Conservation (phyloP, 2,888 invertebrate species). For the Arge pagana region DNA sequence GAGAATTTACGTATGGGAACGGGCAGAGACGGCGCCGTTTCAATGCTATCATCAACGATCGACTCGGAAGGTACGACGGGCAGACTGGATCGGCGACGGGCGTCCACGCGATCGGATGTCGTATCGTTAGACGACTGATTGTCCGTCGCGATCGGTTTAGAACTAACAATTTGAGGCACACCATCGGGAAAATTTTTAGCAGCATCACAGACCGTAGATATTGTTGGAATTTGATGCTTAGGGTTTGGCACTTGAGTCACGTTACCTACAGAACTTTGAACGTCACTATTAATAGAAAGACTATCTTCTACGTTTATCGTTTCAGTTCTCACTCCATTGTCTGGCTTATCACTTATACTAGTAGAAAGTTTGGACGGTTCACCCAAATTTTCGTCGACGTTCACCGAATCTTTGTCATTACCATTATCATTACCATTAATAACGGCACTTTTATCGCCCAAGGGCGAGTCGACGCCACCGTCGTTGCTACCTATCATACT, state of each 20-base stretch:
- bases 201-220: conserved; percentile 76
- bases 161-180: conserved; percentile 55
- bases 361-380: conserved; percentile 58
- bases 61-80: conserved; percentile 58
- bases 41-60: conserved; percentile 46
- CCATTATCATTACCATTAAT: conserved; percentile 44
- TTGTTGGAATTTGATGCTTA: conserved; percentile 65
- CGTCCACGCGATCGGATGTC: conserved; percentile 50
- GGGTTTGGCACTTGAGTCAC: conserved; percentile 57
- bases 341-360: conserved; percentile 53
- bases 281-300: conserved; percentile 54
- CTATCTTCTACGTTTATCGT: conserved; percentile 50
- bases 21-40: conserved; percentile 55
- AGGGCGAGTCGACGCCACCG: conserved; percentile 37
- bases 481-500: conserved; percentile 52
- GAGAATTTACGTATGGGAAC: conserved; percentile 47
- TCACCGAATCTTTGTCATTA: conserved; percentile 40
- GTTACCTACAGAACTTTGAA: conserved; percentile 55
- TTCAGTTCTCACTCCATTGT: conserved; percentile 41
- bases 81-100: conserved; percentile 66
- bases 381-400: conserved; percentile 47
- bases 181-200: conserved; percentile 58
- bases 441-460: conserved; percentile 49
- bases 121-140: conserved; percentile 43
- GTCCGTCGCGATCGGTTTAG: conserved; percentile 48